Evolutionary conservation across 1,140 invertebrate genomes (phyloP), one percentile per base, ranked within the genome.

Genomic region (Lepidotrigona ventralis): DNA sequence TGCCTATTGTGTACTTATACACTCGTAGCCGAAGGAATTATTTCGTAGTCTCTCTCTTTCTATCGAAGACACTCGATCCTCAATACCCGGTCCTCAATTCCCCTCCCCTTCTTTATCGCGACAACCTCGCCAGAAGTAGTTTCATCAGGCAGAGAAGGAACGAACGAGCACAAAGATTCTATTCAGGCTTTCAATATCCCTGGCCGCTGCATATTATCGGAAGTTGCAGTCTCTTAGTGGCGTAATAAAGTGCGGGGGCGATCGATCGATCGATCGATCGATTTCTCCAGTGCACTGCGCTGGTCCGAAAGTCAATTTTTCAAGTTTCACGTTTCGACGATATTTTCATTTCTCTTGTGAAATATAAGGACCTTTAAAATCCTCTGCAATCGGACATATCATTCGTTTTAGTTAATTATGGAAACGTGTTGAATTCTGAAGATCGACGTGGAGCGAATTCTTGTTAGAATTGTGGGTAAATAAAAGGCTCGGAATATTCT

Each of bases 161-260:
- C 14, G 33, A 17, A 76, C 4, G 46, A 58, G 23, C 23, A 39
- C 21, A 5, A 39, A 15, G 33, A 58, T 78, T 78, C 81, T 71
- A 78, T 83, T 83, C 46, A 63, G 46, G 39, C 19, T 74, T 87
- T 78, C 56, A 53, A 84, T 87, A 84, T 87, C 69, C 39, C 39
- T 39, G 33, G 19, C 53, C 19, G 39, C 12, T n/a, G 64, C 74
- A 58, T 33, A 60, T 71, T 70, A 71, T 46, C 56, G 66, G 53
- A 78, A 83, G 46, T 75, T 81, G 17, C 80, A n/a, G 63, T 78
- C 76, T n/a, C 56, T 81, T 76, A 66, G 53, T 58, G 26, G 56
- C 70, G 56, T 68, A 46, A 81, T 68, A 56, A 68, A 76, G 60
- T 33, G 12, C 23, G 21, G 56, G 4, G 51, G 60, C 60, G 71